Evolutionary conservation across 2,888 invertebrate species (phyloP), one percentile per base, ranked within the genome.

Genomic region (Sussaba pulchella): DNA sequence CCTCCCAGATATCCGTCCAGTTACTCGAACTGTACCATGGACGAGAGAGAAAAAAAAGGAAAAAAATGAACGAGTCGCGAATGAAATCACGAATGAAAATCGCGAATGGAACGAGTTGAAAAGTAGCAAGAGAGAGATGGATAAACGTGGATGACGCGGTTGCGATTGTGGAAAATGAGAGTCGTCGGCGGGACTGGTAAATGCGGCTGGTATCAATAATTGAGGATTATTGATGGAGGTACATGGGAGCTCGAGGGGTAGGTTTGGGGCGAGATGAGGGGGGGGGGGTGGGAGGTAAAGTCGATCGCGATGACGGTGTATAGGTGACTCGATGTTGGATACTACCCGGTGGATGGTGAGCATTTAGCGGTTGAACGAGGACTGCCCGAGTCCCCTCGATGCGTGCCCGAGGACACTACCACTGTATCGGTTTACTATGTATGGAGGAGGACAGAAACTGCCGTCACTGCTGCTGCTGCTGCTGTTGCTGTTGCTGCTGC

Each of bases 161-260:
- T 14, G 61, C 71, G 63, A 66, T 54, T 50, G 71, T 69, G 77
- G 70, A 78, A 80, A 74, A 76, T 81, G 67, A 71, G 69, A 76
- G 77, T 76, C 67, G 73, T 57, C 39, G 73, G 57, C 43, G 66
- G 57, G 71, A 79, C 74, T 75, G 82, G 77, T 86, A 84, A 85
- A 81, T 84, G 87, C 87, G 86, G 86, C 85, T 87, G 88, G 89
- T 91, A 91, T 91, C 89, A 91, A 91, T 91, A 90, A 91, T 91
- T 91, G 91, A 91, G 90, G 88, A 89, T 86, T 86, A 87, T 88
- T 78, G 85, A 86, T 88, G 88, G 90, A 87, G 88, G 88, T 87
- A 87, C 81, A 76, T 52, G 59, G 19, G 50, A 54, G 17, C n/a
- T n/a, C 45, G 63, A 47, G 47, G 66, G 1, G 14, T 6, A 5